Evolutionary conservation across 2,797 vertebrate genomes (phyloP).

Genomic region (Somateria mollissima): DNA sequence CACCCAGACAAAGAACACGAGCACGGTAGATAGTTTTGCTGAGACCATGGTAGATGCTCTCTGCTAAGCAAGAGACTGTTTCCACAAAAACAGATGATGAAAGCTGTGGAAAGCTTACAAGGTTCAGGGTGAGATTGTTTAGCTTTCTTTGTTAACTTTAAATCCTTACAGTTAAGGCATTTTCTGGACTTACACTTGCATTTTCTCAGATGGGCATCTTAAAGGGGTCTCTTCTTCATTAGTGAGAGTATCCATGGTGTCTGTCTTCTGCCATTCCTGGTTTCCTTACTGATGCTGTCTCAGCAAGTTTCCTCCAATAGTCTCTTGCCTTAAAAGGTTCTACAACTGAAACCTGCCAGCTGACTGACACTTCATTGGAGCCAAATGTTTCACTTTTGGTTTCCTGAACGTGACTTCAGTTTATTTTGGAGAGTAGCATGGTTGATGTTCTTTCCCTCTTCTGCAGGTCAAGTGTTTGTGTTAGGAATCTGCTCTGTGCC

Average conservation of each 20-base stretch:
- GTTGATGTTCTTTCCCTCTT: neutral
- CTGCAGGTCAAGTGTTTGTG: neutral
- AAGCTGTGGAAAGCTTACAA: neutral
- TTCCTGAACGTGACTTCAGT: neutral
- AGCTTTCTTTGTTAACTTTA: neutral
- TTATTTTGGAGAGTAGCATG: neutral
- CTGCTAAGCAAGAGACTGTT: no score
- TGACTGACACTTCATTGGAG: neutral
- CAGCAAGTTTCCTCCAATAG: neutral
- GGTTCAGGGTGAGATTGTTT: neutral
- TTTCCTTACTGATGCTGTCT: neutral
- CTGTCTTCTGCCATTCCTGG: neutral
- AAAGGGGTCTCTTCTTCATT: neutral
- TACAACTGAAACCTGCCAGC: rapidly evolving
- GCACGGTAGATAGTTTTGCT: neutral
- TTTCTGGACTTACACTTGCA: neutral
- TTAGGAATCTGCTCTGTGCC: neutral
- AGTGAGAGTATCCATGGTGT: rapidly evolving
- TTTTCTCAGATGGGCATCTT: neutral
- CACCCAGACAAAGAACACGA: neutral
- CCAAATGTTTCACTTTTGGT: neutral
- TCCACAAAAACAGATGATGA: neutral
- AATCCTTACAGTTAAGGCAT: neutral
- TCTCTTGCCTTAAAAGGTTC: neutral
- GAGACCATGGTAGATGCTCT: neutral